Base-by-base conservation (phyloP, 1,140 invertebrate genomes). In the Drosophila baimaii region DNA sequence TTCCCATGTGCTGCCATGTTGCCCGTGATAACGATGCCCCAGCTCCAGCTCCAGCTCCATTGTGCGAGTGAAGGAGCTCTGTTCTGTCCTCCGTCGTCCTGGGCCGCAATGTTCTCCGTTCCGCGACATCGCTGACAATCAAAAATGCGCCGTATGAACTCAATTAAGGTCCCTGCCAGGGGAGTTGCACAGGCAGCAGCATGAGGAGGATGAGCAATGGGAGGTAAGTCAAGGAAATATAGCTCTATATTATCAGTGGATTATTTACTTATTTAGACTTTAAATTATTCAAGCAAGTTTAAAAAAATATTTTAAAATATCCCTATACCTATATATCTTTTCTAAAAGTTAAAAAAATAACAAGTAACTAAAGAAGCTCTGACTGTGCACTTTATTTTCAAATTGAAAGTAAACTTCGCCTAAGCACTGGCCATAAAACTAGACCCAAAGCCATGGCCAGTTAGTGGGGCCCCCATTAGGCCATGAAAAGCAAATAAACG, bases 1-100 rank as follows among this genome's bases (percentile, higher is more conserved):
- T 89, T 89, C 84, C 84, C 84, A 84, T 78, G 84, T 89, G 84
- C 84, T 89, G 81, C 68, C 85, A 89, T 89, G 84, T 89, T 71
- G 66, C 73, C 69, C 81, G 81, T 89, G 84, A 89, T 89, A 89
- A 89, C 84, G 84, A 89, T 89, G 83, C 61, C 27, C 49, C 52
- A 39, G 52, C 52, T 55, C 52, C 37, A 12, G 62, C 56, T 31
- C 25, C 27, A 43, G 54, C 55, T 61, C 54, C 58, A 47, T 61
- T 63, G 59, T 46, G 44, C 33, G 56, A 77, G 55, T 65, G 6
- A 25, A 25, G 46, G 49, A 10, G 76, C 71, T 41, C 77, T 65
- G 74, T 85, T 39, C 35, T 29, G 31, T 19, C 35, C 47, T 31
- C 46, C 58, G 46, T 31, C 58, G 46, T 31, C 46, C 70, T 44